Base-by-base conservation (phyloP, 2,113 vertebrate genomes). In the Serinus canaria region DNA sequence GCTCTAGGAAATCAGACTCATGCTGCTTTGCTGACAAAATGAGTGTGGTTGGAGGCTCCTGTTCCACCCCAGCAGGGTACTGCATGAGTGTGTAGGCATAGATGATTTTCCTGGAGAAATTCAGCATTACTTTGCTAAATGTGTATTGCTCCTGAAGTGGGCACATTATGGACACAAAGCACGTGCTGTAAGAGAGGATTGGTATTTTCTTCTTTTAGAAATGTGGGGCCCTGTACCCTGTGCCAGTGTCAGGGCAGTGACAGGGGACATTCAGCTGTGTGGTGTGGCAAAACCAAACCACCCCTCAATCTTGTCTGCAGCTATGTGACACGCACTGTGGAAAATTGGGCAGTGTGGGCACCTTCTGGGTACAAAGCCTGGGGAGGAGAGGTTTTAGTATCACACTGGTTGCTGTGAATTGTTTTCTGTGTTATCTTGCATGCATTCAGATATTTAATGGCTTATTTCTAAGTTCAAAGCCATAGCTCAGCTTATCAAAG, bases 1-100 rank as follows among this genome's bases (percentile, higher is more conserved):
- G 76, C 89, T 94, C 64, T 81, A 37, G 80, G 92, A 68, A 81
- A 70, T 81, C 27, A 87, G 63, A 77, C 52, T 72, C 49, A 2
- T 50, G 53, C 56, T 86, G 68, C 56, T 84, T 77, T 68, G 60
- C 56, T 0, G 2, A 44, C 64, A 67, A 56, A 39, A 3, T 11
- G 13, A 27, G 62, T 6, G 63, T 41, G 47, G 60, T 52, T 77
- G 21, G 56, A 52, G 89, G 83, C 55, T 92, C 60, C 70, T 70
- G 3, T 83, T 90, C 67, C 56, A 68, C 68, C 67, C 33, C 21
- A 6, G 73, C 22, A 47, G 73, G 86, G 60, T 87, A 41, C 68
- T 84, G 44, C 1, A 1, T 59, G 92, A 85, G 33, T 46, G 88
- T 28, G 83, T 77, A 50, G 74, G 84, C 93, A 90, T 4, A 84